phyloP scores from a whole-genome alignment of 1,140 invertebrate species.

The Copidosoma floridanum region DNA sequence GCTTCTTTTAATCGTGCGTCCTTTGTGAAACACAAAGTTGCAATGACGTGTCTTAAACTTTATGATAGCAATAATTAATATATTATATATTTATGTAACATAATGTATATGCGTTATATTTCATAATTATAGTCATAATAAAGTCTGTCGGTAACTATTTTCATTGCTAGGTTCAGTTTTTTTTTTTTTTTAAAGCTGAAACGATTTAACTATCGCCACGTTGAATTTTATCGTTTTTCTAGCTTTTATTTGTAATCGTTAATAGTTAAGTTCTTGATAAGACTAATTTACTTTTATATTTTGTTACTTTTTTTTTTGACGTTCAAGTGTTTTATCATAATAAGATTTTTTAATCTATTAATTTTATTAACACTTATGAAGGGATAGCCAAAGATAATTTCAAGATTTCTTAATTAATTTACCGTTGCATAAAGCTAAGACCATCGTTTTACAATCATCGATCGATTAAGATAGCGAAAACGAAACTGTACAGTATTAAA shows the following conservation, averaged over 20 bases:
- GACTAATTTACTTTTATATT: background rate
- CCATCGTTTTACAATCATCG: too few relatives aligned
- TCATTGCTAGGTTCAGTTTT: constrained; percentile 29
- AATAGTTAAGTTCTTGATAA: too few relatives aligned
- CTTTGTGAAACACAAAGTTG: constrained; percentile 37
- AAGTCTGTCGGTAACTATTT: constrained; percentile 38
- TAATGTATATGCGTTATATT: constrained; percentile 39
- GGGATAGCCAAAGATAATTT: too few relatives aligned
- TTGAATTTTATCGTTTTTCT: background rate
- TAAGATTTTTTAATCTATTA: constrained; percentile 6
- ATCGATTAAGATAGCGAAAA: too few relatives aligned
- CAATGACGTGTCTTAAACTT: constrained; percentile 52
- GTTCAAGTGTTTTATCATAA: constrained; percentile 8
- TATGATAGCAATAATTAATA: constrained; percentile 34
- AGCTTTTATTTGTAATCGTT: too few relatives aligned
- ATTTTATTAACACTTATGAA: too few relatives aligned
- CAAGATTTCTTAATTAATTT: too few relatives aligned
- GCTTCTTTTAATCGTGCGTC: constrained; percentile 17
- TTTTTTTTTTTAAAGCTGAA: constrained; percentile 36
- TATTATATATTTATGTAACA: constrained; percentile 39
- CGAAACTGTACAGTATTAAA: too few relatives aligned
- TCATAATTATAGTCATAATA: constrained; percentile 37
- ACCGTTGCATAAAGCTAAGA: too few relatives aligned
- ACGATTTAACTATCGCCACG: background rate
- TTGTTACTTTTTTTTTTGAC: constrained; percentile 1